Percentiles rank a stretch among this genome's conserved stretches.
Evolutionary conservation across 2,113 vertebrate genomes (phyloP).

Genomic region (Callocephalon fimbriatum): DNA sequence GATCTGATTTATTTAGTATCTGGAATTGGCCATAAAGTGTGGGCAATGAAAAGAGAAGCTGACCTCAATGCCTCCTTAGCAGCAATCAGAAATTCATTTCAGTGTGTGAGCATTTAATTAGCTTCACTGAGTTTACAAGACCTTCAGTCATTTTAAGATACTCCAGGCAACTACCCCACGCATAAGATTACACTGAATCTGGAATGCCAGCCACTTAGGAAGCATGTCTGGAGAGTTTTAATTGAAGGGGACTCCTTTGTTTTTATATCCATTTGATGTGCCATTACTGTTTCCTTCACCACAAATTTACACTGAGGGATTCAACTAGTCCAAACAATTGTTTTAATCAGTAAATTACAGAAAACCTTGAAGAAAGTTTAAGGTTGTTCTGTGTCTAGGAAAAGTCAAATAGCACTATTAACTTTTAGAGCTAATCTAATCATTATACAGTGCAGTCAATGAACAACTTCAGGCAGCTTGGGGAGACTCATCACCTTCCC

Average conservation of each 20-base stretch:
- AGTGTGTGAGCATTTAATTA: conserved; percentile 75
- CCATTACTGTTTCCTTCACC: conserved; percentile 65
- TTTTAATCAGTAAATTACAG: conserved; percentile 75
- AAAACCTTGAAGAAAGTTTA: conserved; percentile 72
- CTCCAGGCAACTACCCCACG: conserved; percentile 41
- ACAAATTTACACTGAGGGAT: conserved; percentile 58
- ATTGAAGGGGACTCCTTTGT: conserved; percentile 74
- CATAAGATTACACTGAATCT: conserved; percentile 50
- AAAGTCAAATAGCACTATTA: conserved; percentile 68
- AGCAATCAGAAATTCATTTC: conserved; percentile 73
- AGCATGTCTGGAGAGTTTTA: conserved; percentile 69
- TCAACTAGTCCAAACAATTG: conserved; percentile 69
- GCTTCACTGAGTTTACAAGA: conserved; percentile 66
- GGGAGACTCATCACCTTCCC: background rate
- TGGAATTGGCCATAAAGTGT: conserved; percentile 65
- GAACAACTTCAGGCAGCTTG: background rate
- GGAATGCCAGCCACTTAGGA: conserved; percentile 58
- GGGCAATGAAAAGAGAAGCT: conserved; percentile 63
- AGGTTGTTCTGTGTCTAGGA: conserved; percentile 63
- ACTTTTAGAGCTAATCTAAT: conserved; percentile 71
- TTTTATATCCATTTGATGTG: conserved; percentile 72
- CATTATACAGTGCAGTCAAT: conserved; percentile 26
- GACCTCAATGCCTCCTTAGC: conserved; percentile 59
- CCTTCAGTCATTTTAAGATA: conserved; percentile 72
- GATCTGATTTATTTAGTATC: conserved; percentile 70